These are phyloP conservation scores for Procambarus clarkii DNA, from an alignment of 1,140 invertebrate genomes.

Conservation along the genomic window DNA sequence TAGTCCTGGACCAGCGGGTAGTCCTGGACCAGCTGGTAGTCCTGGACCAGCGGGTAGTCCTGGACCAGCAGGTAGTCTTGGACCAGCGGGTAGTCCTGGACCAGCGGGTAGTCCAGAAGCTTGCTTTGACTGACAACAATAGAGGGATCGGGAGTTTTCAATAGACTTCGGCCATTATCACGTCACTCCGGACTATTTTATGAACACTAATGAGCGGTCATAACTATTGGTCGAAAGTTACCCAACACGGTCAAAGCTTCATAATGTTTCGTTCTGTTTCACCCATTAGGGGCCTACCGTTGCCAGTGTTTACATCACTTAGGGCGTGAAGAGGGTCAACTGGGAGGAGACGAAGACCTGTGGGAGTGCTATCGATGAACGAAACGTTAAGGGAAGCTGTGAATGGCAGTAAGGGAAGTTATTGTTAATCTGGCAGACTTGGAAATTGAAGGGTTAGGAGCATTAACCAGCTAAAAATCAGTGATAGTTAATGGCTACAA, in stretches of 20 bases:
- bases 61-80: too few species aligned
- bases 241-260: neutral
- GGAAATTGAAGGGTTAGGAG: conserved; percentile 55
- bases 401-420: conserved; percentile 45
- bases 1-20: too few species aligned
- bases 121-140: conserved; percentile 41
- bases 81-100: neutral
- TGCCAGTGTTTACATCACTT: too few species aligned
- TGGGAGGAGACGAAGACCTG: neutral
- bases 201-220: conserved; percentile 64
- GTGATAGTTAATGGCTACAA: conserved; percentile 52
- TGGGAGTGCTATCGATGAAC: neutral
- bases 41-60: neutral
- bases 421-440: conserved; percentile 58
- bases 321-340: too few species aligned
- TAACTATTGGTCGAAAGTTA: conserved; percentile 47
- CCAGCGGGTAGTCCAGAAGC: neutral
- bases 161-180: conserved; percentile 54
- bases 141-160: conserved; percentile 49
- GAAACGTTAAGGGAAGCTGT: conserved; percentile 8
- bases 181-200: conserved; percentile 57
- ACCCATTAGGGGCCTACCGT: neutral
- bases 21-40: too few species aligned
- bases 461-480: conserved; percentile 62
- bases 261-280: conserved; percentile 10